phyloP scores from a whole-genome alignment of 2,888 invertebrate genomes.

The Clanis bilineata region DNA sequence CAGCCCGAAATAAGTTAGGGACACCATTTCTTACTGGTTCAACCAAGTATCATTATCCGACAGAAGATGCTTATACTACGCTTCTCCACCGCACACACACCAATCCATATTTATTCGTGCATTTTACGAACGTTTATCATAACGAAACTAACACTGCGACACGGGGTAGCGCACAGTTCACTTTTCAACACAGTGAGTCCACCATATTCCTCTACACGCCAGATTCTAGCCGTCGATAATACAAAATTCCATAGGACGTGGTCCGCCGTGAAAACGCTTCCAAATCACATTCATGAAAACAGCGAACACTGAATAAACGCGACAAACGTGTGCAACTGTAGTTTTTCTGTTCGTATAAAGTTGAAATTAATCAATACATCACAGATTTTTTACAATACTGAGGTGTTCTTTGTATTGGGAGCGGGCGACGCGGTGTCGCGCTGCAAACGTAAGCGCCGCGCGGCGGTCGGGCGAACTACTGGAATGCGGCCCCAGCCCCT shows the following conservation, averaged over 20 bases:
- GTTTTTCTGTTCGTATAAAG: conserved; percentile 62
- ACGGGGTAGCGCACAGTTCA: conserved; percentile 44
- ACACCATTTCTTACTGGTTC: conserved; percentile 72
- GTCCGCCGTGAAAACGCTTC: conserved; percentile 60
- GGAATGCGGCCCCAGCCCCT: conserved; percentile 70
- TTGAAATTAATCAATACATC: conserved; percentile 82
- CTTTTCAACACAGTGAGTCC: conserved; percentile 67
- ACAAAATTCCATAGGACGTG: conserved; percentile 79
- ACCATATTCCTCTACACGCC: conserved; percentile 75
- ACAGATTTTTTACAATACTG: conserved; percentile 79
- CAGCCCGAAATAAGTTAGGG: conserved; percentile 67
- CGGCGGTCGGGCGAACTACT: conserved; percentile 73
- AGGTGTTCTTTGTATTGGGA: conserved; percentile 78
- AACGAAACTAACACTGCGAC: conserved; percentile 39
- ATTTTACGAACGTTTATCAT: conserved; percentile 30
- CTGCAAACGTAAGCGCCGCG: conserved; percentile 57
- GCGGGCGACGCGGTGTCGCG: conserved; percentile 54
- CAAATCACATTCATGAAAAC: conserved; percentile 48
- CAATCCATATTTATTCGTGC: conserved; percentile 68
- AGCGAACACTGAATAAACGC: conserved; percentile 42
- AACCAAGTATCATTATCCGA: conserved; percentile 62
- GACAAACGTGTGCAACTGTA: conserved; percentile 35
- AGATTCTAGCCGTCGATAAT: conserved; percentile 82
- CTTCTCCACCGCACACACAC: conserved; percentile 46
- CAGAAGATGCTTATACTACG: conserved; percentile 39